These are phyloP conservation scores for Tipula vernalis DNA, from an alignment of 2,888 invertebrate species.

Conservation along the genomic window DNA sequence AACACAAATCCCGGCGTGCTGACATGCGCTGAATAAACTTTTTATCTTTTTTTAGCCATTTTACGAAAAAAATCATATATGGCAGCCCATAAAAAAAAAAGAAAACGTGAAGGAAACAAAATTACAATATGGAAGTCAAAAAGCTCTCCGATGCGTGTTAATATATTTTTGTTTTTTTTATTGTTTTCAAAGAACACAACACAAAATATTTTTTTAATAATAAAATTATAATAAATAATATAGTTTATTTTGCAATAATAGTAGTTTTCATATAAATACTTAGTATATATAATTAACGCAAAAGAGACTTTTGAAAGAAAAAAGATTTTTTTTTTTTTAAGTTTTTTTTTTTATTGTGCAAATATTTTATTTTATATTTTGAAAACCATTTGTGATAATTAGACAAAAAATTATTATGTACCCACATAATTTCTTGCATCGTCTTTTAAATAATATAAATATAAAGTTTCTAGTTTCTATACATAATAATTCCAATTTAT, in stretches of 20 bases:
- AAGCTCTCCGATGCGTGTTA: not conserved
- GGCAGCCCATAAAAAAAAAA: not conserved
- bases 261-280: not conserved
- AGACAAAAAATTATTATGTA: not conserved
- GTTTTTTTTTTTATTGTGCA: not conserved
- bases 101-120: constrained; percentile 1
- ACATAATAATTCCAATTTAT: not conserved
- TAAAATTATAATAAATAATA: not conserved
- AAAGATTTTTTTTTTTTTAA: not conserved
- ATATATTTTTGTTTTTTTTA: not conserved
- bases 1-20: not conserved
- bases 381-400: not conserved
- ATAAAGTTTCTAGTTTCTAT: not conserved
- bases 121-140: constrained; percentile 4
- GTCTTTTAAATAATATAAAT: not conserved
- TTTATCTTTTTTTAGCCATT: not conserved
- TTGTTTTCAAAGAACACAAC: not conserved
- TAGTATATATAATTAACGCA: not conserved
- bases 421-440: not conserved
- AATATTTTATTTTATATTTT: not conserved
- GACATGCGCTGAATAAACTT: not conserved
- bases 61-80: not conserved
- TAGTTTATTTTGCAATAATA: not conserved
- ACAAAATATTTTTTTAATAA: not conserved
- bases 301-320: not conserved